Percentiles rank a stretch among this genome's conserved stretches.
These are phyloP conservation scores for Cassiopea andromeda DNA, from an alignment of 30 jellyfish, hydroid and myxozoan species.

Conservation along the genomic window DNA sequence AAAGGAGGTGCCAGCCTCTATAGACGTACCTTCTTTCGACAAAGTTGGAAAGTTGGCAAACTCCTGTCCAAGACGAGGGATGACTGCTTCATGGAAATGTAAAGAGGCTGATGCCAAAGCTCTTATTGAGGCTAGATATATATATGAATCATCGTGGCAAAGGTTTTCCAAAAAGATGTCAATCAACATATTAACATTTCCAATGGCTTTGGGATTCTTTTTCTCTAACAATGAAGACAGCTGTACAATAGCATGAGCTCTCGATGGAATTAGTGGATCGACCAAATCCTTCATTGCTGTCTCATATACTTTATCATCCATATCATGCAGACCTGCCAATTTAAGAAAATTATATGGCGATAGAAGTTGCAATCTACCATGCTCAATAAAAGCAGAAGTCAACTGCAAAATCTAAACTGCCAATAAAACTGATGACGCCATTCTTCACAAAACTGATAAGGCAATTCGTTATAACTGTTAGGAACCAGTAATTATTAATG, in stretches of 20 bases:
- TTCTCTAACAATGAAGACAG: conserved; percentile 59
- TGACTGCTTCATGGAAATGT: conserved; percentile 45
- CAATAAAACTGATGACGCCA: too few relatives aligned
- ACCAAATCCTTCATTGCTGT: conserved; percentile 67
- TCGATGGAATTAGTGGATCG: conserved; percentile 81
- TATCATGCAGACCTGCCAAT: not conserved
- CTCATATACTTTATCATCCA: conserved; percentile 28
- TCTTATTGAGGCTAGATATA: conserved; percentile 83
- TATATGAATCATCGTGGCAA: conserved; percentile 77
- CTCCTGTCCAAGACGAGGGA: conserved; percentile 80
- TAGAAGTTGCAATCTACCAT: not conserved
- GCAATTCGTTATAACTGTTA: too few relatives aligned
- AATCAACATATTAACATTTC: conserved; percentile 43
- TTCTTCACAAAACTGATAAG: too few relatives aligned
- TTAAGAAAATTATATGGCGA: not conserved
- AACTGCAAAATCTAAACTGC: too few relatives aligned
- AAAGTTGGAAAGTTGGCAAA: conserved; percentile 47
- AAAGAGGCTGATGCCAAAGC: conserved; percentile 64
- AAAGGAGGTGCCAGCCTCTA: too few relatives aligned
- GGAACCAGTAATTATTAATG: too few relatives aligned
- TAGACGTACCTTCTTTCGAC: not conserved
- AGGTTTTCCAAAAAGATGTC: conserved; percentile 65
- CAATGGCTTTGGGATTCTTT: conserved; percentile 60
- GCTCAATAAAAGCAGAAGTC: too few relatives aligned
- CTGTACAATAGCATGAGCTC: conserved; percentile 88